Evolutionary conservation across 1,140 invertebrate genomes (phyloP), one percentile per base, ranked within the genome.

Genomic region (Camponotus vicinus): DNA sequence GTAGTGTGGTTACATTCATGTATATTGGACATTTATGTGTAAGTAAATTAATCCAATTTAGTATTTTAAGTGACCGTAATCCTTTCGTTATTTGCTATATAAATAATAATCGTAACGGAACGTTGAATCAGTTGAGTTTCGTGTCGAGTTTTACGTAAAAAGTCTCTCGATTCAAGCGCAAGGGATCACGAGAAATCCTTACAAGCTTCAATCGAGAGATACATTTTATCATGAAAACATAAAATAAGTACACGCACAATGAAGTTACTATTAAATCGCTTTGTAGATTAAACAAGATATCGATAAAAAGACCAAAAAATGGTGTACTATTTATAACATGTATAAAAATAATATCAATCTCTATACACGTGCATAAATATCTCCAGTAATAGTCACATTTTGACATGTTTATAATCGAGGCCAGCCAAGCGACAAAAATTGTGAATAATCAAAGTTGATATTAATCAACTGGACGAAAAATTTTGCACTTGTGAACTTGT

Each of bases 11-110:
- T 94, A 95, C 94, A 94, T 93, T 92, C 93, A 94, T 95, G 93
- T 95, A 94, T 95, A 94, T 95, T 93, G 92, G 91, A 92, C 92
- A 93, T 93, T 94, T 94, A 91, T 93, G 91, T 94, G 93, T 95
- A 95, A 94, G 93, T 95, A 94, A 92, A 92, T 94, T 94, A 92
- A 93, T 90, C 88, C 93, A 95, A 89, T 89, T 91, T 94, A 93
- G 91, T 89, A 92, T 92, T 91, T 91, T 91, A 92, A 92, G 88
- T 80, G 88, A 78, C 76, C 88, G 84, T 13, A 88, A 82, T 73
- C 57, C 88, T 88, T 87, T 77, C 52, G 88, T 91, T 91, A 90
- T 75, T 87, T 88, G 67, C 87, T 85, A 79, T 15, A 86, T 67
- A 66, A 79, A 76, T 85, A 67, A 87, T 66, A 69, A 88, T 57